Base-by-base conservation (phyloP, 2,888 invertebrate species). In the Archaeoteleia sp. region DNA sequence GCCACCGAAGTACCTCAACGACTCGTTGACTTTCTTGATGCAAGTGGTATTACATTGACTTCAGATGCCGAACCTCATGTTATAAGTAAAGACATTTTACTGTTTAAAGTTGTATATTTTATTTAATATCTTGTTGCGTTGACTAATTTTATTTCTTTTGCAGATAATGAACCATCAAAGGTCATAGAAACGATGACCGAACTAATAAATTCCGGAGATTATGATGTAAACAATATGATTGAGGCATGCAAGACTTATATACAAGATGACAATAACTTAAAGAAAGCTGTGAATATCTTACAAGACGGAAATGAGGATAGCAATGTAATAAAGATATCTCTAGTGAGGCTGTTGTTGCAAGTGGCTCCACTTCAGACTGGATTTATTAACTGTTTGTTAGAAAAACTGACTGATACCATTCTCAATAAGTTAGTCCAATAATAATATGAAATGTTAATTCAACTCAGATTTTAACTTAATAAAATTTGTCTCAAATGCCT, bases 331-430 rank as follows among this genome's bases (percentile, higher is more conserved):
- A 32, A 46, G 48, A 62, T 74, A n/a, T 80, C 80, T 25, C 72
- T 85, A n/a, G 63, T 79, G 14, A 74, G 77, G 68, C 63, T 83
- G 35, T 60, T 85, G 10, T 55, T 85, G n/a, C 79, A 84, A 67
- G 60, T 82, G 61, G 71, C 81, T 5, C 67, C 71, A 15, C 20
- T 85, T 20, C 82, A 85, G 61, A 71, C 75, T 8, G 73, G 75
- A 2, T 54, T 83, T 13, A 51, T 80, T 12, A 70, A 69, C 32
- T 74, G 67, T 32, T 61, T 85, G 1, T 57, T 80, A 13, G 61
- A 70, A 23, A 82, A 78, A 71, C 73, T 85, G 0, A 81, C 79
- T 25, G 82, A 82, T 55, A 74, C 77, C 35, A 71, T 84, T 35
- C 30, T 54, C 6, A 6, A 23, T 14, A 4, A 10, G 46, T 46